Conservation (phyloP, 2,113 vertebrate genomes). For the Tursiops truncatus region DNA sequence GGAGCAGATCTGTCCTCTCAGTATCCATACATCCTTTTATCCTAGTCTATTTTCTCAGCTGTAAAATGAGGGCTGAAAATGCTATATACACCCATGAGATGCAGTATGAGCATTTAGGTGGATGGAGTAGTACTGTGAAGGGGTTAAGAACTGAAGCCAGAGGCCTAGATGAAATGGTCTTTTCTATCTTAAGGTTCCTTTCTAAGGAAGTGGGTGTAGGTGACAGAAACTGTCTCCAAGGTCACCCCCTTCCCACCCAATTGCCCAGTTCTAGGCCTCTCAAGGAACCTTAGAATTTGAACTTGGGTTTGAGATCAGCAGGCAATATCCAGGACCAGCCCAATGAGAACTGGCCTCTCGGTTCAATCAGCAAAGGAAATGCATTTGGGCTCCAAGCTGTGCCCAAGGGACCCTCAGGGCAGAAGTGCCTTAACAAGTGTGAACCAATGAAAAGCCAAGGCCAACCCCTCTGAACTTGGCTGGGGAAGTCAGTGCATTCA, state of each 20-base stretch:
- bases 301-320: not conserved
- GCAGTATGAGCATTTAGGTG: fast-evolving
- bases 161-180: not conserved
- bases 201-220: not conserved
- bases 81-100: not conserved
- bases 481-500: not conserved
- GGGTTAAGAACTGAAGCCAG: not conserved
- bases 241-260: not conserved
- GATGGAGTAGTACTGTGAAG: not conserved
- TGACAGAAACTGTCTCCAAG: not conserved
- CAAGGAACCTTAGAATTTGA: not conserved
- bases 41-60: not conserved
- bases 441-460: not conserved
- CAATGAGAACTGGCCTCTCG: not conserved
- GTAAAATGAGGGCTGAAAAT: not conserved
- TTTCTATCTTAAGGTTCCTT: not conserved
- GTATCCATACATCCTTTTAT: not conserved
- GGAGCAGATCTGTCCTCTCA: not conserved
- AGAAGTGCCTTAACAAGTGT: not conserved
- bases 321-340: not conserved
- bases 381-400: not conserved
- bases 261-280: not conserved
- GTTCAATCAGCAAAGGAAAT: not conserved
- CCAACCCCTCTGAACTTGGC: not conserved
- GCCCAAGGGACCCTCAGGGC: not conserved